Conservation (phyloP, 2,797 vertebrate species). For the Australoheros facetus region DNA sequence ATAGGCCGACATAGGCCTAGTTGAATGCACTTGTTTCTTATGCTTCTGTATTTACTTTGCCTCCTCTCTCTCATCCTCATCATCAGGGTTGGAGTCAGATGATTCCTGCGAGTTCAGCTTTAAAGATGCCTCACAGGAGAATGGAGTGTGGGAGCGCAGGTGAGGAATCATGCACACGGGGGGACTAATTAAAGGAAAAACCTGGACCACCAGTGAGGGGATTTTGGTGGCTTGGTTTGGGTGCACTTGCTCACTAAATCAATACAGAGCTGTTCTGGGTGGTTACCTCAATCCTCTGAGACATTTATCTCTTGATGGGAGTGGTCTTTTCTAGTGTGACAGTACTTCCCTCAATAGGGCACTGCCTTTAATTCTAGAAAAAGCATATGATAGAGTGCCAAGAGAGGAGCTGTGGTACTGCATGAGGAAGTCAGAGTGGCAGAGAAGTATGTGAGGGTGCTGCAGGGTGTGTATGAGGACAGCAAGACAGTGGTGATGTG, state of each 20-base stretch:
- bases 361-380: not conserved
- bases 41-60: not conserved
- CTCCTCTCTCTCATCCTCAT: not conserved
- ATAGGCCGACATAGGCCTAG: not conserved
- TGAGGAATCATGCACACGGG: slow-evolving; percentile 32
- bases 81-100: slow-evolving; percentile 94
- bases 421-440: not conserved
- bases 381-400: not conserved
- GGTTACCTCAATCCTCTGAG: not conserved
- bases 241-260: not conserved
- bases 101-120: slow-evolving; percentile 91
- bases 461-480: not conserved
- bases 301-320: not conserved
- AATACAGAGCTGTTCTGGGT: not conserved
- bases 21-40: not conserved
- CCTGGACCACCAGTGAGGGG: too few relatives aligned
- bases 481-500: not conserved
- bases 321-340: not conserved
- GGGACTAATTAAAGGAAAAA: not conserved
- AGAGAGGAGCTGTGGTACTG: not conserved
- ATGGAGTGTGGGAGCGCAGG: slow-evolving; percentile 90
- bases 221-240: too few relatives aligned
- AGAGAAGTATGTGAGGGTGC: not conserved
- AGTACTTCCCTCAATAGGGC: not conserved
- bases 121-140: slow-evolving; percentile 86